phyloP scores from a whole-genome alignment of 2,888 invertebrate genomes.

The Lasius fuliginosus region DNA sequence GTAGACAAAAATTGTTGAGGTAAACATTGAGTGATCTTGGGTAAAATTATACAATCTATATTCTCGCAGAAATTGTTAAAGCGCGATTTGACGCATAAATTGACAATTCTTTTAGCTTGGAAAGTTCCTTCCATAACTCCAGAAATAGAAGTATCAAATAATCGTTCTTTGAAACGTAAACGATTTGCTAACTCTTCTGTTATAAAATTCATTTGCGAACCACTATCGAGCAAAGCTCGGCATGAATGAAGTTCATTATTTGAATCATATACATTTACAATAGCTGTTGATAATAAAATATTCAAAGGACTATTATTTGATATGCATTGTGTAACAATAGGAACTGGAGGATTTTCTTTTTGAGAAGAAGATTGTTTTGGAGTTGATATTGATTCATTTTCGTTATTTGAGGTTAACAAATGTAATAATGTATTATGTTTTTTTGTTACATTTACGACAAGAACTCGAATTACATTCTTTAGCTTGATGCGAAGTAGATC shows the following conservation, averaged over 20 bases:
- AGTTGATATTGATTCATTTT: too few relatives aligned
- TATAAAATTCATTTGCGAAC: neutral
- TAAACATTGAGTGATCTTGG: neutral
- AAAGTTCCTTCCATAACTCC: neutral
- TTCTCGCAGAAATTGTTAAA: neutral
- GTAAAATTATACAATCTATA: neutral
- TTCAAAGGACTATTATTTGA: neutral
- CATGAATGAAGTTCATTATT: neutral
- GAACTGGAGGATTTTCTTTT: too few relatives aligned
- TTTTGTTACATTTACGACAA: neutral
- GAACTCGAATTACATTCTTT: neutral
- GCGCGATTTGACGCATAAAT: neutral
- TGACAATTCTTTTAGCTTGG: neutral
- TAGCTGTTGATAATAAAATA: neutral
- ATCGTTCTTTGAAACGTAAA: neutral
- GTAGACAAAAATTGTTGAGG: neutral
- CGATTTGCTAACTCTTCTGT: neutral
- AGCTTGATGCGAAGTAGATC: neutral
- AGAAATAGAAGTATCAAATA: neutral
- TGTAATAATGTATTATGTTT: neutral
- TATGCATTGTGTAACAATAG: too few relatives aligned
- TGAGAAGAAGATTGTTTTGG: too few relatives aligned
- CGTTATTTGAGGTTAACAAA: too few relatives aligned
- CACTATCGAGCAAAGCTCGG: neutral
- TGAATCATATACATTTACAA: neutral